Percentiles rank a stretch among this genome's conserved stretches.
phyloP scores from a whole-genome alignment of 2,113 vertebrate species.

The Ploceus nigricollis region DNA sequence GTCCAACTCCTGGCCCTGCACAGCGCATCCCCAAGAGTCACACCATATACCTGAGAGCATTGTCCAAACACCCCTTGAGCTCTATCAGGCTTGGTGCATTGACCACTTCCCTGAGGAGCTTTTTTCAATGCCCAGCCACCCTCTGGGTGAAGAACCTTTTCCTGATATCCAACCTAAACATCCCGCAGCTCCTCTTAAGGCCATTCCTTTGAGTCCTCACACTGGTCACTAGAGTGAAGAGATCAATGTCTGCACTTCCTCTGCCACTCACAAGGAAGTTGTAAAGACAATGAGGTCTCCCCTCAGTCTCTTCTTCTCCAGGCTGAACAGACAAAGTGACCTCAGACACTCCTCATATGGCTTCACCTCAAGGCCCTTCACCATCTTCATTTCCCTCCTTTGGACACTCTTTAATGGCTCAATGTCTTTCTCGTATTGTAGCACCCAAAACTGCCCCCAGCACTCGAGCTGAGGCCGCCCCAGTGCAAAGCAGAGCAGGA shows the following conservation, averaged over 20 bases:
- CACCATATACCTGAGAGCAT: background rate
- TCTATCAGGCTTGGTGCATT: background rate
- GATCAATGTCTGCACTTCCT: background rate
- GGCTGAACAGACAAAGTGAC: background rate
- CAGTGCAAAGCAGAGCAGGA: background rate
- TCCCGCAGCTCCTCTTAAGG: background rate
- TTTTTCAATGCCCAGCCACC: background rate
- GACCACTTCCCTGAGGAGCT: background rate
- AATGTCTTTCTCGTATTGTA: accelerated
- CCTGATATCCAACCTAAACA: background rate
- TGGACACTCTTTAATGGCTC: accelerated
- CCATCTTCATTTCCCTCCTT: accelerated
- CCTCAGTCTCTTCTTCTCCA: background rate
- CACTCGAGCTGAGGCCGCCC: accelerated
- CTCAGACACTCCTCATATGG: accelerated
- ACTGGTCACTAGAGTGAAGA: background rate
- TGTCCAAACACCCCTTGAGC: accelerated
- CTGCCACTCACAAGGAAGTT: background rate
- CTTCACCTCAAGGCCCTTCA: background rate
- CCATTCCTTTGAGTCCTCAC: background rate
- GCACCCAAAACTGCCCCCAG: accelerated
- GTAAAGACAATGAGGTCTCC: accelerated
- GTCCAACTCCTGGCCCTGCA: too few relatives aligned
- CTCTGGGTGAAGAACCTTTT: background rate
- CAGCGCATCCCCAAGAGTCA: background rate